Evolutionary conservation across 2,113 vertebrate genomes (phyloP).

Genomic region (Oostethus manadensis): DNA sequence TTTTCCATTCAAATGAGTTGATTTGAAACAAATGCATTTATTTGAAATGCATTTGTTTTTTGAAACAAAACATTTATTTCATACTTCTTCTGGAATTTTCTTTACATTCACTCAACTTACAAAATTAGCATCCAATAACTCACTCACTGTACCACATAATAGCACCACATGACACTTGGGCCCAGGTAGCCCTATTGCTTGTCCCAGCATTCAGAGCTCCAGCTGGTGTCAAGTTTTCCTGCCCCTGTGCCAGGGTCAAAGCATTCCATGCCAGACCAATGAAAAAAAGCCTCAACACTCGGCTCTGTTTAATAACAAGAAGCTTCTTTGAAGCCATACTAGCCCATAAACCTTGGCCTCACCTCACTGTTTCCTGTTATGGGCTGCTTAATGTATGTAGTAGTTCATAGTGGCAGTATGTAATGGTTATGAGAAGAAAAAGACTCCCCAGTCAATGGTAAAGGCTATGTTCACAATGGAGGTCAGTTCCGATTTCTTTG

Average conservation of each 20-base stretch:
- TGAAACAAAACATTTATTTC: no score
- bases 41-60: no score
- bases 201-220: constrained; percentile 48
- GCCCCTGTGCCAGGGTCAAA: constrained; percentile 63
- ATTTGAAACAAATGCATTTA: no score
- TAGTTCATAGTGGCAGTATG: no score
- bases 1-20: no score
- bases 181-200: constrained; percentile 28
- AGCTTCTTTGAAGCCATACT: constrained; percentile 58
- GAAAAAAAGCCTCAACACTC: constrained; percentile 61
- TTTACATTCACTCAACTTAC: no score
- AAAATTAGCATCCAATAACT: no score
- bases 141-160: no score
- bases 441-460: neutral
- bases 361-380: constrained; percentile 67
- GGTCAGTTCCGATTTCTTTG: no score
- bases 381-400: constrained; percentile 29
- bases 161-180: neutral
- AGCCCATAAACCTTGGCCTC: constrained; percentile 65
- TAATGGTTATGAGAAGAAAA: constrained; percentile 1
- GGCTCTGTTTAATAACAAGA: constrained; percentile 65
- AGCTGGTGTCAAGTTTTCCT: constrained; percentile 65
- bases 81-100: no score
- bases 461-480: no score
- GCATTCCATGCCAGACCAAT: constrained; percentile 55